Percentiles rank a stretch among this genome's conserved stretches.
phyloP scores from a whole-genome alignment of 37 sponge, comb jelly and placozoan genomes.

The Haliclona indistincta region DNA sequence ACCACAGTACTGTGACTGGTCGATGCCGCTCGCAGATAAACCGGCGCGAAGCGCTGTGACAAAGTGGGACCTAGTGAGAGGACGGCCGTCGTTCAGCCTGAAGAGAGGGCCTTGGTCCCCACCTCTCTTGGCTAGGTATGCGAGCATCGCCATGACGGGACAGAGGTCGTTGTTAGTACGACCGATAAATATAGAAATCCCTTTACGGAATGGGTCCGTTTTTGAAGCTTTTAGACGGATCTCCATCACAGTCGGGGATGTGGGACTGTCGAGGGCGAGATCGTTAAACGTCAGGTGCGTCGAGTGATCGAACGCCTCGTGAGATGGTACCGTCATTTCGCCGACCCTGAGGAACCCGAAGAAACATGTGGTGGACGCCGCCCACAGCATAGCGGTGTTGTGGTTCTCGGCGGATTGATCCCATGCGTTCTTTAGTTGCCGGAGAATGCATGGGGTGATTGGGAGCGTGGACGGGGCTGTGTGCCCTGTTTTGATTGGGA shows the following conservation, averaged over 20 bases:
- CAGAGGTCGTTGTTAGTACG: conserved; percentile 13
- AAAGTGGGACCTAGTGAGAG: conserved; percentile 4
- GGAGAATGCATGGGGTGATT: conserved; percentile 24
- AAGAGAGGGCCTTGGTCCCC: conserved; percentile 13
- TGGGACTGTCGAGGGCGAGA: conserved; percentile 1
- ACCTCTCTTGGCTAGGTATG: conserved; percentile 8
- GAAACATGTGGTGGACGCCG: conserved; percentile 23
- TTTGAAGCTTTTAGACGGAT: conserved; percentile 20
- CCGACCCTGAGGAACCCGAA: conserved; percentile 26
- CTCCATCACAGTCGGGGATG: neutral
- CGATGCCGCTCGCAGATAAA: neutral
- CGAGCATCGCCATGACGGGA: neutral
- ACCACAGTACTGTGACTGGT: conserved; percentile 1
- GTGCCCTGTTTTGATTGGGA: neutral
- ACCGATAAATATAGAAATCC: conserved; percentile 2
- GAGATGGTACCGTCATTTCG: conserved; percentile 6
- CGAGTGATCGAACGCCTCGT: neutral
- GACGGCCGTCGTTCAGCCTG: neutral
- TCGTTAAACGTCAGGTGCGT: neutral
- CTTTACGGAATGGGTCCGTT: conserved; percentile 27
- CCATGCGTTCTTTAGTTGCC: neutral
- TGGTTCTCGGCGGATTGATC: neutral
- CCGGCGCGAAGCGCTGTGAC: neutral
- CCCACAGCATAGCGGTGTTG: conserved; percentile 25
- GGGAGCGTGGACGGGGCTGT: neutral